phyloP scores from a whole-genome alignment of 2,797 vertebrate genomes.

The Enteromius mattozi region DNA sequence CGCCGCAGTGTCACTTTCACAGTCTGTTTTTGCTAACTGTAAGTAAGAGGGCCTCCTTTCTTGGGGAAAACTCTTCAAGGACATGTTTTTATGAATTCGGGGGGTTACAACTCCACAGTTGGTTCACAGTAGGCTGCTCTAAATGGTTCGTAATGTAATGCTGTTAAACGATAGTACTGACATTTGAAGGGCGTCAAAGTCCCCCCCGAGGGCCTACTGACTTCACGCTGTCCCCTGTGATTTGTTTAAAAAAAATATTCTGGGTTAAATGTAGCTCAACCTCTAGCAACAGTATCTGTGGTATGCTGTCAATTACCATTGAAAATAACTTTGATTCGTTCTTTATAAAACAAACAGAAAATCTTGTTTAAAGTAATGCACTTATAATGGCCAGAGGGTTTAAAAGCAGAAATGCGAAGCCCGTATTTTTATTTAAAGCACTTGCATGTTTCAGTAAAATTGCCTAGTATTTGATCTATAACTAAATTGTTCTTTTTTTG shows the following conservation, averaged over 20 bases:
- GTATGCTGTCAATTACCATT: slow-evolving; percentile 12
- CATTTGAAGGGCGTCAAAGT: slow-evolving; percentile 44
- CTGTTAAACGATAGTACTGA: slow-evolving; percentile 38
- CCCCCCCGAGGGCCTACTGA: slow-evolving; percentile 41
- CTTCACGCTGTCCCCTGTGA: slow-evolving; percentile 49
- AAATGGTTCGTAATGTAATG: slow-evolving; percentile 38
- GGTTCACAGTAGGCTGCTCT: slow-evolving; percentile 36
- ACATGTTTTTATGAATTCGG: slow-evolving; percentile 29
- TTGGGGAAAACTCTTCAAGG: slow-evolving; percentile 36
- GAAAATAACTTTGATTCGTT: background rate
- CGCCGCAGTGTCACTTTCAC: slow-evolving; percentile 60
- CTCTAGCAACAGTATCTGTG: background rate
- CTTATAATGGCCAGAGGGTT: background rate
- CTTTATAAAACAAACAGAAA: background rate
- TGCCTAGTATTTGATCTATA: background rate
- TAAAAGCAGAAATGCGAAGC: background rate
- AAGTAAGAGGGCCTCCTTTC: slow-evolving; percentile 38
- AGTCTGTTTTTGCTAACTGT: slow-evolving; percentile 66
- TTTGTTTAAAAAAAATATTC: slow-evolving; percentile 46
- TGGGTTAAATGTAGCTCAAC: background rate
- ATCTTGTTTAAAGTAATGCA: slow-evolving; percentile 10
- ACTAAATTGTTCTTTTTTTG: background rate
- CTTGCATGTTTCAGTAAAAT: background rate
- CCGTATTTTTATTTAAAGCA: background rate
- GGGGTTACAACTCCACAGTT: slow-evolving; percentile 38